phyloP scores from a whole-genome alignment of 1,140 invertebrate genomes.

The Gryon sp. region DNA sequence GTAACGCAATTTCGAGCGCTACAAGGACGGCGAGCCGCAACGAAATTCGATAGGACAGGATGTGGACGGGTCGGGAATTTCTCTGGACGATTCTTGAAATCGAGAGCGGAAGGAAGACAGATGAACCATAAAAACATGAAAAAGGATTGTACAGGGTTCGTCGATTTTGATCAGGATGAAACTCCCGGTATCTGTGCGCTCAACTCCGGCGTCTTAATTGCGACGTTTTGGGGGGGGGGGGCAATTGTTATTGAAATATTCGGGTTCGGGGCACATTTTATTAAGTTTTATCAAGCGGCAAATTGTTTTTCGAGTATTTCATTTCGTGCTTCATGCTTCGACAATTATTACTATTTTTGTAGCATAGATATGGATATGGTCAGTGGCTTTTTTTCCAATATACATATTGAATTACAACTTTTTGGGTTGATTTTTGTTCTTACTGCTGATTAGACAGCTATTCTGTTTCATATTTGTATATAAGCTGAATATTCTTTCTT shows the following conservation, averaged over 20 bases:
- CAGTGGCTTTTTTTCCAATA: no score
- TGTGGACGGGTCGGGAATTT: conserved; percentile 41
- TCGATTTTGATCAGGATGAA: conserved; percentile 23
- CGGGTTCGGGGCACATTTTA: background rate
- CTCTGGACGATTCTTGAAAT: conserved; percentile 45
- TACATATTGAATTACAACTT: no score
- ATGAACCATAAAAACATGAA: conserved; percentile 55
- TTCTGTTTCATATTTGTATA: no score
- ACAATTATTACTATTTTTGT: background rate
- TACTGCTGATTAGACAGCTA: no score
- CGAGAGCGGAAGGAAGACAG: conserved; percentile 41
- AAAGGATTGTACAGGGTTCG: conserved; percentile 39
- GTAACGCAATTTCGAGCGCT: conserved; percentile 44
- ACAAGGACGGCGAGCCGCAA: conserved; percentile 31
- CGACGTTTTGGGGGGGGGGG: background rate
- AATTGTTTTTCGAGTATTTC: conserved; percentile 22
- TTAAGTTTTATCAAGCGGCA: conserved; percentile 13
- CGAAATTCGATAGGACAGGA: conserved; percentile 56
- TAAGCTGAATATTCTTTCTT: no score
- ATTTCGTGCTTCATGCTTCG: conserved; percentile 6
- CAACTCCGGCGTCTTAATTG: conserved; percentile 24
- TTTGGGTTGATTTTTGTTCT: no score
- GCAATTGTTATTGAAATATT: conserved; percentile 29
- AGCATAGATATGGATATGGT: background rate
- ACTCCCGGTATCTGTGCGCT: background rate